Percentiles rank a stretch among this genome's conserved stretches.
Evolutionary conservation across 1,140 invertebrate species (phyloP).

Genomic region (Polyergus mexicanus): DNA sequence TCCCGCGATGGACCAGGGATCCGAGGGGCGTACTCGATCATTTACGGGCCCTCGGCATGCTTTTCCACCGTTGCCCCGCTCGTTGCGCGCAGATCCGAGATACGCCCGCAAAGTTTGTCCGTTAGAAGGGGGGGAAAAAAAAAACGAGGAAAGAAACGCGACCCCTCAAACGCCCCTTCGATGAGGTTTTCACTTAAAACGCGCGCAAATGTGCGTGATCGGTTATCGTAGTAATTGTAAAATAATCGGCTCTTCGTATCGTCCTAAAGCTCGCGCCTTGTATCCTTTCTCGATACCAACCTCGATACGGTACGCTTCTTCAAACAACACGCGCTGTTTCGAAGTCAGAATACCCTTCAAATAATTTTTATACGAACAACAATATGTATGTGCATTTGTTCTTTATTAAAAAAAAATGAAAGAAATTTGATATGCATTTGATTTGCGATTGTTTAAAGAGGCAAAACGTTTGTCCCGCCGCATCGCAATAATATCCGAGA

Average conservation of each 20-base stretch:
- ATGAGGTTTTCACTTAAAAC: conserved; percentile 47
- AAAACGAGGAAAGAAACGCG: background rate
- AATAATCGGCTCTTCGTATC: conserved; percentile 35
- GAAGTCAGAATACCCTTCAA: background rate
- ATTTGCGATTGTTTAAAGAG: conserved; percentile 28
- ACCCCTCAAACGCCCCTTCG: conserved; percentile 19
- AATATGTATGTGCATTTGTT: background rate
- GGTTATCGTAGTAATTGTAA: conserved; percentile 55
- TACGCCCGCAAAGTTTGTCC: conserved; percentile 42
- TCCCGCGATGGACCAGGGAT: conserved; percentile 35
- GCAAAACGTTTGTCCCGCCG: background rate
- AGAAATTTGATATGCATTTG: background rate
- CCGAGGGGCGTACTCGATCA: conserved; percentile 60
- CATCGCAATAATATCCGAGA: conserved; percentile 22
- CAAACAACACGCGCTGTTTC: conserved; percentile 16
- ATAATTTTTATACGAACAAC: background rate
- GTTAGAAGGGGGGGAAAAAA: background rate
- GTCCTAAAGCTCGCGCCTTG: conserved; percentile 7
- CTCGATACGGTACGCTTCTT: background rate
- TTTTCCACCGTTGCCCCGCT: conserved; percentile 24
- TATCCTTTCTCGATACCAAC: background rate
- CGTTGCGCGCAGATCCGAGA: conserved; percentile 51
- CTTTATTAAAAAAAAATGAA: background rate
- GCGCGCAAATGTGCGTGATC: conserved; percentile 38
- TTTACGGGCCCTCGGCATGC: conserved; percentile 53